Base-by-base conservation (phyloP, 1,140 invertebrate species). In the Anoplophora glabripennis region DNA sequence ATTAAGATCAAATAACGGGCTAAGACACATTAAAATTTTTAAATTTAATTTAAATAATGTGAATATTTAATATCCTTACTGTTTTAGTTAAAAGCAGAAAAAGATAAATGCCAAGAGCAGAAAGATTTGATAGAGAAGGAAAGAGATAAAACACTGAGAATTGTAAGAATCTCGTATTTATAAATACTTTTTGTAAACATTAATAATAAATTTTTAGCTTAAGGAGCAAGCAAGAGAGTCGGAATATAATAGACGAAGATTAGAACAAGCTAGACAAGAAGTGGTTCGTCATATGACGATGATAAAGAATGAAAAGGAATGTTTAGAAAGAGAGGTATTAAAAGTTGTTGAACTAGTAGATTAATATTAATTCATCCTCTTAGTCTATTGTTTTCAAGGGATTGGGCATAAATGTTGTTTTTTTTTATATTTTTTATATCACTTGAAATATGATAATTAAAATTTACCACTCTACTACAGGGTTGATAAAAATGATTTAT, bases 221-320 rank as follows among this genome's bases (percentile, higher is more conserved):
- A 78, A 81, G 63, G 72, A 81, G 57, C 82, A 85, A 63, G 77
- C 80, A 0, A 78, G 77, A 37, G 77, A 84, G 56, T 83, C 80
- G 35, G 84, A 84, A 69, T 76, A 75, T 4, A 83, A 78, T 2
- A 76, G 82, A 51, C 73, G 80, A 34, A 75, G 79, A 37, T 72
- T 85, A 21, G 84, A 85, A 70, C 72, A 78, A 51, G 83, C 83
- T 3, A 72, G 83, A 35, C 78, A 81, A 61, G 84, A 84, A 61
- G 79, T 84, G 10, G 78, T 84, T 41, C 76, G 77, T 46, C 83
- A 84, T 61, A 80, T 83, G 47, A 84, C 82, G 7, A 77, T 78
- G 54, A 84, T 85, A 53, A 78, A 80, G 11, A 77, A 77, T 7
- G 83, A 85, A 68, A 80, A 83, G 48, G 83, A 85, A 61, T 76